These are phyloP conservation scores for Tillus elongatus DNA, from an alignment of 2,888 invertebrate genomes.

Conservation along the genomic window DNA sequence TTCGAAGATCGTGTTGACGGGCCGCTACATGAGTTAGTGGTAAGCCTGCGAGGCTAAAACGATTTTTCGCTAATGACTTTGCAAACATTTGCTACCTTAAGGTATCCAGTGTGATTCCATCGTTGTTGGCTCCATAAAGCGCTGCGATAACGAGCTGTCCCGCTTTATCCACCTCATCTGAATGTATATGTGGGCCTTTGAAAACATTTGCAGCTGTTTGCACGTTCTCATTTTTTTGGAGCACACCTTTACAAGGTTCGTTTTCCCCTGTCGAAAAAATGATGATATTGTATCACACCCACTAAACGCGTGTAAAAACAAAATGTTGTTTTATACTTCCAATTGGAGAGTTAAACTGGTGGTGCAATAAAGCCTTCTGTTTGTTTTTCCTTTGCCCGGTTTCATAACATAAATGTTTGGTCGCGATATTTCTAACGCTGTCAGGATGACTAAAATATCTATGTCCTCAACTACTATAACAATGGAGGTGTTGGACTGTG, in stretches of 20 bases:
- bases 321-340: neutral
- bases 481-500: neutral
- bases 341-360: neutral
- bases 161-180: constrained; percentile 1
- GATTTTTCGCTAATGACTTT: neutral
- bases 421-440: neutral
- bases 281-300: too few species aligned
- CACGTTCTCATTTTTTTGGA: neutral
- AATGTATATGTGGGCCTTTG: neutral
- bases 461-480: constrained; percentile 1
- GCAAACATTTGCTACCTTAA: neutral
- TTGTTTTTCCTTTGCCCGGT: neutral
- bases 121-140: neutral
- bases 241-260: neutral
- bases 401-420: neutral
- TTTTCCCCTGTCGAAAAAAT: neutral
- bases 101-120: neutral
- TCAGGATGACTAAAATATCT: neutral
- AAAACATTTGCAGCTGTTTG: constrained; percentile 1
- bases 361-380: neutral
- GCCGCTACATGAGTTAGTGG: neutral
- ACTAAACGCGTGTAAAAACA: constrained; percentile 1
- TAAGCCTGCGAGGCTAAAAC: constrained; percentile 1
- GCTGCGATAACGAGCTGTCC: neutral
- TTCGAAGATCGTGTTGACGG: neutral